Conservation (phyloP, 2,797 vertebrate genomes). For the Pantherophis alleghaniensis region DNA sequence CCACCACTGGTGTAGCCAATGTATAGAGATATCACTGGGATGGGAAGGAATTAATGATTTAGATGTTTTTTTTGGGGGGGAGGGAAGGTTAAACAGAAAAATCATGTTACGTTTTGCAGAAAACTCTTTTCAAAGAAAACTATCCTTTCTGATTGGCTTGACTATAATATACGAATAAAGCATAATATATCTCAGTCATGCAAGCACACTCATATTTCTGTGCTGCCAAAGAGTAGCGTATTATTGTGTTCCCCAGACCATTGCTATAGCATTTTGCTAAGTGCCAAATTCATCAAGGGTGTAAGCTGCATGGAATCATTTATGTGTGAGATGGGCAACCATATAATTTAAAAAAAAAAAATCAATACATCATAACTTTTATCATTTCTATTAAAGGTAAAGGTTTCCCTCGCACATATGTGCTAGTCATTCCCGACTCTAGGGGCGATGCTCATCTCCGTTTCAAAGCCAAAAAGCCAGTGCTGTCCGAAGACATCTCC, state of each 20-base stretch:
- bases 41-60: background rate
- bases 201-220: background rate
- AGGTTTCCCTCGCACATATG: no score
- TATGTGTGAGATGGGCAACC: background rate
- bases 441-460: no score
- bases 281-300: background rate
- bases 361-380: slow-evolving; percentile 12
- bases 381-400: background rate
- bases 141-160: background rate
- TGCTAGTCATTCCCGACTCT: no score
- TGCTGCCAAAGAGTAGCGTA: background rate
- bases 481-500: no score
- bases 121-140: background rate
- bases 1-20: background rate
- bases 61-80: background rate
- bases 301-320: background rate
- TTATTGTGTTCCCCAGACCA: background rate
- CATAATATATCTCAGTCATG: background rate
- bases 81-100: background rate
- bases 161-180: background rate
- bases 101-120: background rate
- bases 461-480: no score
- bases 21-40: background rate
- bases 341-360: background rate
- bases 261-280: slow-evolving; percentile 36